These are phyloP conservation scores for Andrena dorsata DNA, from an alignment of 2,888 invertebrate genomes.

Conservation along the genomic window DNA sequence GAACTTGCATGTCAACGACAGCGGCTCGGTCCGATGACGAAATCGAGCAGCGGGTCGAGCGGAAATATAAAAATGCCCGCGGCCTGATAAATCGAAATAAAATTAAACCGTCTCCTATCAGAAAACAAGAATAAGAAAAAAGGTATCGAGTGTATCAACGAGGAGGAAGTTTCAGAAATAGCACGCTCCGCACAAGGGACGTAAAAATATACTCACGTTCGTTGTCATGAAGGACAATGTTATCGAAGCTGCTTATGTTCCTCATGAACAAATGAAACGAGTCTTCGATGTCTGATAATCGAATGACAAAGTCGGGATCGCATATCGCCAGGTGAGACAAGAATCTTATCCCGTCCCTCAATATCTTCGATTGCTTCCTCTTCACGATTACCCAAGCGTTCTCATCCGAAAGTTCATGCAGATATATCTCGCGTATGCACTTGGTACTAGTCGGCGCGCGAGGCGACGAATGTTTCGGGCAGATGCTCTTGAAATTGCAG, in stretches of 20 bases:
- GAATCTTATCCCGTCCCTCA: slow-evolving; percentile 79
- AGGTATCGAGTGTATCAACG: slow-evolving; percentile 9
- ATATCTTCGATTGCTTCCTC: slow-evolving; percentile 71
- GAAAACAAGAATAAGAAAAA: slow-evolving; percentile 1
- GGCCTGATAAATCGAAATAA: slow-evolving; percentile 34
- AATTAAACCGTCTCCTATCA: slow-evolving; percentile 36
- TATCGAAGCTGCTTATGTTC: slow-evolving; percentile 71
- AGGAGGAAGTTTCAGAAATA: slow-evolving; percentile 18
- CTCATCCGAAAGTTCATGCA: slow-evolving; percentile 57
- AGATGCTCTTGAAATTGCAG: slow-evolving; percentile 62
- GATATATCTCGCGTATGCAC: slow-evolving; percentile 34
- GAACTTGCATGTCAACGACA: not conserved
- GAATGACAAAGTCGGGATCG: slow-evolving; percentile 78
- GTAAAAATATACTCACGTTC: slow-evolving; percentile 76
- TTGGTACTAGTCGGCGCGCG: not conserved
- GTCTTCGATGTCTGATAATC: slow-evolving; percentile 77
- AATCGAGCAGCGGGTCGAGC: slow-evolving; percentile 4
- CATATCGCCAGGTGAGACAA: slow-evolving; percentile 78
- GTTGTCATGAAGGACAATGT: slow-evolving; percentile 75
- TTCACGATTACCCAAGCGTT: slow-evolving; percentile 73
- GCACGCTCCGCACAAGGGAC: not conserved
- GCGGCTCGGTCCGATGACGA: slow-evolving; percentile 1
- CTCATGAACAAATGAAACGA: slow-evolving; percentile 78
- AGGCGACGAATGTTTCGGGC: slow-evolving; percentile 41
- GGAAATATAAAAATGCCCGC: slow-evolving; percentile 37